phyloP scores from a whole-genome alignment of 2,113 vertebrate species.

The Perca schrenkii region DNA sequence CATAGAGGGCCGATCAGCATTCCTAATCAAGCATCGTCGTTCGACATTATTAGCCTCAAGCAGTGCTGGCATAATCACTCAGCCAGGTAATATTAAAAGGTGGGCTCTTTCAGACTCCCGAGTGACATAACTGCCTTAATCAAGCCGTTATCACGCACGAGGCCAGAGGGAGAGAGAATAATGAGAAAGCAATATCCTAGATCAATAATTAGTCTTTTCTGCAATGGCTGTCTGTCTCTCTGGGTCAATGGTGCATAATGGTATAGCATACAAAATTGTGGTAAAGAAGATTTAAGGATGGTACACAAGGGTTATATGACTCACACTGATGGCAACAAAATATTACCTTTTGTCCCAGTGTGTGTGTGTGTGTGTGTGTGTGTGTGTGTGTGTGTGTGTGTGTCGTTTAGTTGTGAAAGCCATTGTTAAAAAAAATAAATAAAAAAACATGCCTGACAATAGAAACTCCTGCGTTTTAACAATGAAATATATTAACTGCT shows the following conservation, averaged over 20 bases:
- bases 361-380: neutral
- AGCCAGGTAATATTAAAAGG: slow-evolving; percentile 82
- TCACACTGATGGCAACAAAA: neutral
- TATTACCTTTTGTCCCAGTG: no score
- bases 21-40: slow-evolving; percentile 74
- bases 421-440: neutral
- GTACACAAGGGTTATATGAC: neutral
- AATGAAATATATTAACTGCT: slow-evolving; percentile 6
- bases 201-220: slow-evolving; percentile 78
- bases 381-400: no score
- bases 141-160: slow-evolving; percentile 78
- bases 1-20: slow-evolving; percentile 62
- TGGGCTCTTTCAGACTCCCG: slow-evolving; percentile 71
- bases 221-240: slow-evolving; percentile 62
- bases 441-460: neutral
- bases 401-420: no score
- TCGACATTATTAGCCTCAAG: slow-evolving; percentile 76
- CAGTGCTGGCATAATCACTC: slow-evolving; percentile 73
- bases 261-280: slow-evolving; percentile 43
- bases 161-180: slow-evolving; percentile 71
- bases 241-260: slow-evolving; percentile 58
- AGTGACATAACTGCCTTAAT: slow-evolving; percentile 82
- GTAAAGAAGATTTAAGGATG: slow-evolving; percentile 4
- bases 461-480: neutral
- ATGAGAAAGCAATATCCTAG: slow-evolving; percentile 80